Evolutionary conservation across 2,888 invertebrate species (phyloP), one percentile per base, ranked within the genome.

Genomic region (Philereme transversata): DNA sequence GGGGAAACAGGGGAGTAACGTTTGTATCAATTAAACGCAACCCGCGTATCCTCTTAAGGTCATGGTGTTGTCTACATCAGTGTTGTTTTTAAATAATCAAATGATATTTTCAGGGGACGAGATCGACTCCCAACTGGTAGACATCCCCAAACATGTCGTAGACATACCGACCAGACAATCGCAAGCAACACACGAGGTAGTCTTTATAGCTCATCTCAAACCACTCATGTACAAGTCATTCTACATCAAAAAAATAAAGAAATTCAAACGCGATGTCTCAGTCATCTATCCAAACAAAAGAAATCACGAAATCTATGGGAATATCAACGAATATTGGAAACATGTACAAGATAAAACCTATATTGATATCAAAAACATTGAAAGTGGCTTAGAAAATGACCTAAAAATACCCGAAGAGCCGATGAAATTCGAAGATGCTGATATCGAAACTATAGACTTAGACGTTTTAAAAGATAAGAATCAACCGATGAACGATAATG

Each of bases 161-260:
- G 78, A 84, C 0, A 93, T 97, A 41, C 88, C 90, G 0, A 96
- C 95, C 41, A 87, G 97, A 41, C 56, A 75, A 0, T 95, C 96
- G 1, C 77, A 70, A 4, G 96, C 97, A 0, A 93, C 89, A 0
- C 90, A 93, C 70, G 97, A 97, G 72, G 79, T 97, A 0, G 88
- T 97, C 0, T 97, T 98, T 78, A 73, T 93, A n/a, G 95, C 95
- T 0, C 74, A 82, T 4, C 81, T 94, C 4, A 75, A 97, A 3
- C 95, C 96, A 0, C 88, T 96, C 0, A 81, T 96, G 0, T 96
- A 94, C 70, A 94, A 94, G 72, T 93, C 95, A 0, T 96, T 93
- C 69, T 95, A 93, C 69, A 77, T 95, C 0, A 70, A 69, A 52
- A 84, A 80, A 67, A 65, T 70, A 0, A 51, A 41, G 0, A 74